These are phyloP conservation scores for Zootoca vivipara DNA, from an alignment of 2,113 vertebrate species.

Conservation along the genomic window DNA sequence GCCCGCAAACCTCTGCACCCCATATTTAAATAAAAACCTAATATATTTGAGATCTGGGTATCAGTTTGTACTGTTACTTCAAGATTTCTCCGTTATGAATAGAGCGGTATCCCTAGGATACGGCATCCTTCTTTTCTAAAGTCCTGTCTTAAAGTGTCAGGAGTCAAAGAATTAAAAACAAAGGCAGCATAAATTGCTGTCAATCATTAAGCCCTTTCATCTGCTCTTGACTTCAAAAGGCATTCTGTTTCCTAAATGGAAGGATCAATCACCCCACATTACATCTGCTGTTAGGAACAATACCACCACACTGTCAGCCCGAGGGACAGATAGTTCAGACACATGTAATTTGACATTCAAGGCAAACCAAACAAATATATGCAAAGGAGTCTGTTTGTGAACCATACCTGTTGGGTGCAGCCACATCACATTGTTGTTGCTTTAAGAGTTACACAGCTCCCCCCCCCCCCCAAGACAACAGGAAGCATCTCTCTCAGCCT, in stretches of 20 bases:
- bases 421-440: not conserved
- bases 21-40: conserved; percentile 70
- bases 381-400: not conserved
- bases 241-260: conserved; percentile 64
- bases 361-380: conserved; percentile 37
- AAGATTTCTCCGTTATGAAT: conserved; percentile 50
- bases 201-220: conserved; percentile 70
- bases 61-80: conserved; percentile 51
- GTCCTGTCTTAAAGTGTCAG: conserved; percentile 59
- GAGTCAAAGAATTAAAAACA: conserved; percentile 72
- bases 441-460: not conserved
- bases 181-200: conserved; percentile 64
- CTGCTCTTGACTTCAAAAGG: conserved; percentile 60
- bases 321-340: not conserved
- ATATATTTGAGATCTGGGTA: conserved; percentile 64
- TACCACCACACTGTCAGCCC: fast-evolving
- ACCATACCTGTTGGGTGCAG: conserved; percentile 43
- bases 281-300: conserved; percentile 44
- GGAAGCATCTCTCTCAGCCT: conserved; percentile 18
- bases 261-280: conserved; percentile 58
- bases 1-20: conserved; percentile 61
- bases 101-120: conserved; percentile 62
- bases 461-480: conserved; percentile 22
- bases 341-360: conserved; percentile 52
- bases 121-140: conserved; percentile 56